These are phyloP conservation scores for Clarias batrachus DNA, from an alignment of 2,113 vertebrate genomes.

Conservation along the genomic window DNA sequence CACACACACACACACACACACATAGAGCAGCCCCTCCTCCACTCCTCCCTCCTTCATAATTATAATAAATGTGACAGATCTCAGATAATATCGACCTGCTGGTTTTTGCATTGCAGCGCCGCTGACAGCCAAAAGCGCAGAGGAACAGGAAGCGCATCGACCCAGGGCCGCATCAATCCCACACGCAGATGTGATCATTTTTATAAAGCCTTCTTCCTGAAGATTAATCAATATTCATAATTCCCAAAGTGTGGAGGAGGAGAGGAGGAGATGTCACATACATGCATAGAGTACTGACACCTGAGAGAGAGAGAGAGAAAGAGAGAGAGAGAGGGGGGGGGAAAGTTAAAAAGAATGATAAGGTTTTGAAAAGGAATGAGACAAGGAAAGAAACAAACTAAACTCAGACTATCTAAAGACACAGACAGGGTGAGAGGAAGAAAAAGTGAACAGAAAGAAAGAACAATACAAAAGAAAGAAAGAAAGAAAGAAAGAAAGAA, in stretches of 20 bases:
- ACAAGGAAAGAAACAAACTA: neutral
- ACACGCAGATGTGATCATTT: constrained; percentile 91
- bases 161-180: constrained; percentile 88
- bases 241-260: constrained; percentile 77
- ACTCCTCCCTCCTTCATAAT: constrained; percentile 89
- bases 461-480: no score
- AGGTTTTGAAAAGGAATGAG: no score
- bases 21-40: constrained; percentile 84
- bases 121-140: constrained; percentile 85
- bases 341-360: no score
- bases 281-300: constrained; percentile 89
- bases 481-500: neutral
- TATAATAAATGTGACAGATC: constrained; percentile 97
- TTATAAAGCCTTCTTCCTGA: constrained; percentile 92
- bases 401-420: constrained; percentile 11
- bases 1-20: constrained; percentile 59
- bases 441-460: constrained; percentile 33
- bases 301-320: constrained; percentile 64
- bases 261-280: constrained; percentile 81
- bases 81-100: constrained; percentile 95
- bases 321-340: constrained; percentile 8
- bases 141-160: constrained; percentile 92
- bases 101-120: constrained; percentile 91
- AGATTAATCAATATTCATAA: constrained; percentile 95
- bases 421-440: neutral